Conservation (phyloP, 2,797 vertebrate genomes). For the Chromobotia macracanthus region DNA sequence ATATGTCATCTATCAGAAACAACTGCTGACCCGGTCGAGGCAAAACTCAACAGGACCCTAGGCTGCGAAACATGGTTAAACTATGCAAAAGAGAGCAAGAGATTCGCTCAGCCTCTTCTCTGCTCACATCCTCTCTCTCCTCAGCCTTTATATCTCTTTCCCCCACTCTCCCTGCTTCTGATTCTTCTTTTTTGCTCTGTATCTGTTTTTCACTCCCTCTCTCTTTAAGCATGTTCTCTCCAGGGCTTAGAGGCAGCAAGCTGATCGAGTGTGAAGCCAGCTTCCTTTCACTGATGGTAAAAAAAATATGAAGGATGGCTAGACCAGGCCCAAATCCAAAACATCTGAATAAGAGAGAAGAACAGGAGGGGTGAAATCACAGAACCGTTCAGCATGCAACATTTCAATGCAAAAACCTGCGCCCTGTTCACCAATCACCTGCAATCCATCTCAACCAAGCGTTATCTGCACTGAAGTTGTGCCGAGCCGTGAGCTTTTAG, state of each 20-base stretch:
- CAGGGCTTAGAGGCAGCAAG: slow-evolving; percentile 57
- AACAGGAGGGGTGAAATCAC: neutral
- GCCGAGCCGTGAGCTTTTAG: neutral
- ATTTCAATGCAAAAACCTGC: neutral
- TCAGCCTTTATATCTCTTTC: slow-evolving; percentile 24
- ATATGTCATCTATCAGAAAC: slow-evolving; percentile 41
- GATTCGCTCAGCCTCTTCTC: slow-evolving; percentile 14
- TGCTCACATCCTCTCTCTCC: neutral
- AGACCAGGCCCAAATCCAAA: slow-evolving; percentile 49
- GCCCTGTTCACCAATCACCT: too few species aligned
- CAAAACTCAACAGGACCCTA: slow-evolving; percentile 41
- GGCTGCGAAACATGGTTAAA: neutral
- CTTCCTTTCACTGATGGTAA: slow-evolving; percentile 65
- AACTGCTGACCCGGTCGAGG: slow-evolving; percentile 61
- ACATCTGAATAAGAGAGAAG: slow-evolving; percentile 47
- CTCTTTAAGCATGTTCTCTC: slow-evolving; percentile 61
- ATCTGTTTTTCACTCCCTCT: slow-evolving; percentile 7
- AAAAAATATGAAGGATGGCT: slow-evolving; percentile 57
- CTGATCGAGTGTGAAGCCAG: slow-evolving; percentile 60
- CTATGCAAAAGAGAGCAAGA: neutral
- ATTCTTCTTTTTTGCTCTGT: slow-evolving; percentile 13
- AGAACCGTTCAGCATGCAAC: neutral
- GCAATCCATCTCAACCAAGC: too few species aligned
- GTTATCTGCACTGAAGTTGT: neutral
- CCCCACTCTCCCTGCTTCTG: slow-evolving; percentile 34